Percentiles rank a stretch among this genome's conserved stretches.
Evolutionary conservation across 2,113 vertebrate species (phyloP).

Genomic region (Amphiprion percula): DNA sequence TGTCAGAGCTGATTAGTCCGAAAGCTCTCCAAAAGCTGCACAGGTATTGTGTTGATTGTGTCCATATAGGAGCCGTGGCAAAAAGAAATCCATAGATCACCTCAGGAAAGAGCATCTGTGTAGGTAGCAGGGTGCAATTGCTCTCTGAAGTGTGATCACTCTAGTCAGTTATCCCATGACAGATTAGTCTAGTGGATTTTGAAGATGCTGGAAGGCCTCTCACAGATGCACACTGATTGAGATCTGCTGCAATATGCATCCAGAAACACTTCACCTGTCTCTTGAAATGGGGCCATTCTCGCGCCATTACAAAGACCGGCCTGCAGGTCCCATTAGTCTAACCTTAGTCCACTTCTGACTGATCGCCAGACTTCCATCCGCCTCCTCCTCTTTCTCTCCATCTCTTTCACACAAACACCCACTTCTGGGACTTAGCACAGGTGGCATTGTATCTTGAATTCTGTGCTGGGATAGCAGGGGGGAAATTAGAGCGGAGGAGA

Average conservation of each 20-base stretch:
- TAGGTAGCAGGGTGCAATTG: slow-evolving; percentile 75
- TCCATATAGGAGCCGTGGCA: slow-evolving; percentile 44
- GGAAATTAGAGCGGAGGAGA: slow-evolving; percentile 30
- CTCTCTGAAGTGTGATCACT: slow-evolving; percentile 76
- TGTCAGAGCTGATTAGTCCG: slow-evolving; percentile 84
- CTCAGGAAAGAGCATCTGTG: slow-evolving; percentile 69
- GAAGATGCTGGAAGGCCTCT: slow-evolving; percentile 72
- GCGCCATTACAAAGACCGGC: slow-evolving; percentile 61
- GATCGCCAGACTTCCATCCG: slow-evolving; percentile 28
- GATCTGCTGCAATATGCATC: slow-evolving; percentile 50
- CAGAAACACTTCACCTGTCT: slow-evolving; percentile 66
- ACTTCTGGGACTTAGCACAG: slow-evolving; percentile 55
- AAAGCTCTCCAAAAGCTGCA: slow-evolving; percentile 74
- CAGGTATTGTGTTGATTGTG: slow-evolving; percentile 82
- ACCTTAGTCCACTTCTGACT: slow-evolving; percentile 47
- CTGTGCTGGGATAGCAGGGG: slow-evolving; percentile 31
- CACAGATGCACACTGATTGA: slow-evolving; percentile 66
- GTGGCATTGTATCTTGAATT: slow-evolving; percentile 50
- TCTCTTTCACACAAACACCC: background rate
- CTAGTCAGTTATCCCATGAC: slow-evolving; percentile 69
- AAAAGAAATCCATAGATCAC: slow-evolving; percentile 57
- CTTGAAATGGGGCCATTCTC: slow-evolving; percentile 58
- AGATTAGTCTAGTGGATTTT: slow-evolving; percentile 63
- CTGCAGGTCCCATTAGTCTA: slow-evolving; percentile 61
- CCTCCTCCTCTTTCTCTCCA: background rate